Evolutionary conservation across 2,888 invertebrate species (phyloP).

Genomic region (Diachrysia chrysitis): DNA sequence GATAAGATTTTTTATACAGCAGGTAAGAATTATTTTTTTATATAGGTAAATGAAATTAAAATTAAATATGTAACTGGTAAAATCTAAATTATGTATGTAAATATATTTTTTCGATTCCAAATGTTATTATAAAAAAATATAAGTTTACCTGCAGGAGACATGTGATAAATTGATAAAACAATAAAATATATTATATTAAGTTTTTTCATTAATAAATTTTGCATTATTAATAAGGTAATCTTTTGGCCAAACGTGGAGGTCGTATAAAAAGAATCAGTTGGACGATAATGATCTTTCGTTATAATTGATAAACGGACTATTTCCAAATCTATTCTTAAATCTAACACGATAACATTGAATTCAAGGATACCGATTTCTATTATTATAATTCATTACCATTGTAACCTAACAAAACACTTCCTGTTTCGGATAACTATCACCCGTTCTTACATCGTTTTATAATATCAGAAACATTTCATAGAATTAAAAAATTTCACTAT

Average conservation of each 20-base stretch:
- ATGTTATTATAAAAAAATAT: no score
- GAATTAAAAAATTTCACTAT: constrained; percentile 32
- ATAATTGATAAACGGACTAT: constrained; percentile 41
- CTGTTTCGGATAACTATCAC: constrained; percentile 18
- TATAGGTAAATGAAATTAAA: no score
- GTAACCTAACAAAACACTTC: constrained; percentile 43
- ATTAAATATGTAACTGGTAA: no score
- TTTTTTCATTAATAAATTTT: background rate
- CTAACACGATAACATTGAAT: constrained; percentile 63
- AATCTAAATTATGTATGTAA: no score
- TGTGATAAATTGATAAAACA: no score
- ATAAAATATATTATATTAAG: no score
- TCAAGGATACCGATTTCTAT: constrained; percentile 69
- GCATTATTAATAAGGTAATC: background rate
- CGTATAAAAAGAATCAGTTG: background rate
- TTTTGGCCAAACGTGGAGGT: background rate
- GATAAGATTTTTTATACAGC: no score
- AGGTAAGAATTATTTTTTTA: no score
- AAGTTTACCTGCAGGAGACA: no score
- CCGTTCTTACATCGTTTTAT: background rate
- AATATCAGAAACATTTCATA: constrained; percentile 23
- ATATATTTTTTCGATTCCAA: no score
- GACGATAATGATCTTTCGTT: constrained; percentile 25
- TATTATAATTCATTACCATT: constrained; percentile 48
- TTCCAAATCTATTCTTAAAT: constrained; percentile 56